Evolutionary conservation across 1,140 invertebrate genomes (phyloP).

Genomic region (Lutraria rhynchaena): DNA sequence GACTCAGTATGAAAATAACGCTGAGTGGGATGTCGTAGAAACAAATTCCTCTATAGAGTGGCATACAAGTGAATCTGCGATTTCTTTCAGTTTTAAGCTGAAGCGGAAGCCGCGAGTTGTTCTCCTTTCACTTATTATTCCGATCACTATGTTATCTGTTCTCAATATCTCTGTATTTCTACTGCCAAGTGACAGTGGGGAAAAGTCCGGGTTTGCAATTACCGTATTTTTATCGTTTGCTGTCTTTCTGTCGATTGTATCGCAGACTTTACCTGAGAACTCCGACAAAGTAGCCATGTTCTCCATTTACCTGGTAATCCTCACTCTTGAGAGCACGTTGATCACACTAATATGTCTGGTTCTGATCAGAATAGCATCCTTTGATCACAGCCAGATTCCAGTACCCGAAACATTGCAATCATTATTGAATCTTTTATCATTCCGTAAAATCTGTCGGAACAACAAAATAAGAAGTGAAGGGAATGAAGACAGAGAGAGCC

Average conservation of each 20-base stretch:
- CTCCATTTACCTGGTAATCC: conserved; percentile 43
- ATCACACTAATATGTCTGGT: conserved; percentile 27
- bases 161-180: conserved; percentile 59
- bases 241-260: conserved; percentile 62
- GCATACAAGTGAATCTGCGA: background rate
- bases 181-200: conserved; percentile 58
- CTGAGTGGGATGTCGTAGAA: conserved; percentile 39
- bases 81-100: conserved; percentile 45
- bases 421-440: no score
- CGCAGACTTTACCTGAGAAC: conserved; percentile 47
- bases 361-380: conserved; percentile 19
- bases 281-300: conserved; percentile 54
- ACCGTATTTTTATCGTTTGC: conserved; percentile 60
- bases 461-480: no score
- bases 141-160: conserved; percentile 52
- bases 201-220: conserved; percentile 59
- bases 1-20: conserved; percentile 15
- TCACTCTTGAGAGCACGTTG: conserved; percentile 46
- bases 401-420: no score
- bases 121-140: conserved; percentile 60
- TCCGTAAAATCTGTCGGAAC: no score
- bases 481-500: no score
- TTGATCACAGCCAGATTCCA: no score
- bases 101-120: conserved; percentile 39
- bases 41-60: background rate